Evolutionary conservation across 2,888 invertebrate species (phyloP).

Genomic region (Drosophila nigricruria): DNA sequence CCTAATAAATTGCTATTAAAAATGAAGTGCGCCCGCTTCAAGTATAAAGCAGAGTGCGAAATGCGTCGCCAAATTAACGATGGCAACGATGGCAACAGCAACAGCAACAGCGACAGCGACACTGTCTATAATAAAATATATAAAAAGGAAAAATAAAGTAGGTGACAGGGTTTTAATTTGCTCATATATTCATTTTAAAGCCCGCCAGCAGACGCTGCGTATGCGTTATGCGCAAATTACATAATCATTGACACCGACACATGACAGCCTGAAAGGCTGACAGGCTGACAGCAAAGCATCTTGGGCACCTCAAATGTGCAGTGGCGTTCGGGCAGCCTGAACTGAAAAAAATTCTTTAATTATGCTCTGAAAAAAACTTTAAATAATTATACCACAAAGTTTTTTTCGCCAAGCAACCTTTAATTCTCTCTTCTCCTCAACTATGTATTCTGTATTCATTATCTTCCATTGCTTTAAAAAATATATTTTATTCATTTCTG

Average conservation of each 20-base stretch:
- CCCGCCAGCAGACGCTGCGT: slow-evolving; percentile 17
- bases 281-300: background rate
- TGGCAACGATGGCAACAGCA: slow-evolving; percentile 19
- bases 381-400: background rate
- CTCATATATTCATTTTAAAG: slow-evolving; percentile 25
- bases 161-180: slow-evolving; percentile 31
- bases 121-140: background rate
- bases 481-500: background rate
- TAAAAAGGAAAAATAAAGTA: background rate
- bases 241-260: slow-evolving; percentile 28
- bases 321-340: background rate
- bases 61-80: slow-evolving; percentile 41
- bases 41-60: slow-evolving; percentile 19
- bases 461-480: background rate
- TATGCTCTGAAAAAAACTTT: background rate
- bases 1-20: slow-evolving; percentile 61
- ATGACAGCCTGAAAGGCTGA: slow-evolving; percentile 6
- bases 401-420: too few relatives aligned
- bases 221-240: slow-evolving; percentile 25
- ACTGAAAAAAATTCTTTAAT: background rate
- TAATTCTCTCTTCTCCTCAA: background rate
- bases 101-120: slow-evolving; percentile 2
- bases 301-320: background rate
- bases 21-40: slow-evolving; percentile 39
- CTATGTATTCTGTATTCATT: background rate